Base-by-base conservation (phyloP, 30 jellyfish, hydroid and myxozoan species). In the Euphysa ruthae region DNA sequence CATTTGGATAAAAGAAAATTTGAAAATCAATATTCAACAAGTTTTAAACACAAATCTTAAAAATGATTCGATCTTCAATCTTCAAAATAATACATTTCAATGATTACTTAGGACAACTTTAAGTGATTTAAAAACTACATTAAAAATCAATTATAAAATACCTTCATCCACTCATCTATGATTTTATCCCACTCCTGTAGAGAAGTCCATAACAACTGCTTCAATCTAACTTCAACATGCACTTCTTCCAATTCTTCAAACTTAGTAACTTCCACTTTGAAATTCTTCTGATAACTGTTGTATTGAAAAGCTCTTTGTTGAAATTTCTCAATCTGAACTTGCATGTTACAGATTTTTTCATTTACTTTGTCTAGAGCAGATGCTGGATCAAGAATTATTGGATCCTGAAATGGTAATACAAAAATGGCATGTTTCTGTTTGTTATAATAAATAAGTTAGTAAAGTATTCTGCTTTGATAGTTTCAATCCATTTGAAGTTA, bases 251-350 rank as follows among this genome's bases (percentile, higher is more conserved):
- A 74, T 58, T 90, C 98, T 35, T 90, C 98, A 66, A 35, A 90
- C 66, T 77, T 76, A 14, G 98, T 74, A 32, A 90, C 98, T 82
- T 90, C 98, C 18, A 90, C 98, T 68, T 90, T 90, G 34, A 90
- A 90, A 50, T 63, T 82, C 66, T 80, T 81, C 82, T 90, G 98
- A 52, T 74, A 90, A 28, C 87, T 82, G 52, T 81, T 81, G 35
- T 90, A 90, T 32, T 81, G 74, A 30, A 66, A 35, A 0, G 98
- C 93, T 21, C 51, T 26, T 35, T 74, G 80, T 21, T 63, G 93
- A 58, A 81, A 54, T 5, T 55, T 83, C 35, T 82, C 84, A 77
- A 90, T 92, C 16, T 83, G 43, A 19, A 73, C 91, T 21, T 65
- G 61, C 22, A 90, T 65, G 44, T 71, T 86, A 22, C 33, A 69